These are phyloP conservation scores for Maccullochella peelii DNA, from an alignment of 2,113 vertebrate species.

Conservation along the genomic window DNA sequence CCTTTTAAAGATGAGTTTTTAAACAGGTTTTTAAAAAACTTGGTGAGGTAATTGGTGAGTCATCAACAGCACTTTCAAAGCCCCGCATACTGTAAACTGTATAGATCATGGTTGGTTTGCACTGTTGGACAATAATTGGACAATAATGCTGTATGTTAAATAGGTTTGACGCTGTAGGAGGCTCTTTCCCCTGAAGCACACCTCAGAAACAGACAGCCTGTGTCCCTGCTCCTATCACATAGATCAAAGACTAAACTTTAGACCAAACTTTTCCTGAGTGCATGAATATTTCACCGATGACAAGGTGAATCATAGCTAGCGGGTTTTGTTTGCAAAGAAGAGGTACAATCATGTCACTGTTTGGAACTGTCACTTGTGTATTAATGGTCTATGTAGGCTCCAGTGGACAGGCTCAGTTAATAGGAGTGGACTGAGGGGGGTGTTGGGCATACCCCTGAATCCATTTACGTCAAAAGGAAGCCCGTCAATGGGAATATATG, in stretches of 20 bases:
- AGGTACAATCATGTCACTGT: conserved; percentile 75
- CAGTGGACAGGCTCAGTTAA: conserved; percentile 72
- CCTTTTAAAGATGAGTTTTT: background rate
- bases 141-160: background rate
- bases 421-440: conserved; percentile 66
- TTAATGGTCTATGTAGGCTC: conserved; percentile 73
- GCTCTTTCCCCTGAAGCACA: conserved; percentile 6
- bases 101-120: background rate
- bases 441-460: conserved; percentile 63
- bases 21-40: background rate
- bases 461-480: conserved; percentile 76
- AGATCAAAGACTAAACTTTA: conserved; percentile 66
- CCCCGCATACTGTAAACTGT: background rate
- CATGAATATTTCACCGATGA: conserved; percentile 85
- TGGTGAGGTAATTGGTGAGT: background rate
- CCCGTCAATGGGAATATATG: conserved; percentile 66
- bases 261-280: conserved; percentile 68
- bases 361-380: conserved; percentile 77
- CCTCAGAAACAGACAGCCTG: conserved; percentile 3
- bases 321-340: conserved; percentile 77
- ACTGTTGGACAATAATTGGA: background rate
- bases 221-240: conserved; percentile 69
- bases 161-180: conserved; percentile 9
- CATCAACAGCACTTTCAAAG: conserved; percentile 1
- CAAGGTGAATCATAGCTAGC: conserved; percentile 80